Evolutionary conservation across 2,888 invertebrate species (phyloP).

Genomic region (Oscheius myriophilus): DNA sequence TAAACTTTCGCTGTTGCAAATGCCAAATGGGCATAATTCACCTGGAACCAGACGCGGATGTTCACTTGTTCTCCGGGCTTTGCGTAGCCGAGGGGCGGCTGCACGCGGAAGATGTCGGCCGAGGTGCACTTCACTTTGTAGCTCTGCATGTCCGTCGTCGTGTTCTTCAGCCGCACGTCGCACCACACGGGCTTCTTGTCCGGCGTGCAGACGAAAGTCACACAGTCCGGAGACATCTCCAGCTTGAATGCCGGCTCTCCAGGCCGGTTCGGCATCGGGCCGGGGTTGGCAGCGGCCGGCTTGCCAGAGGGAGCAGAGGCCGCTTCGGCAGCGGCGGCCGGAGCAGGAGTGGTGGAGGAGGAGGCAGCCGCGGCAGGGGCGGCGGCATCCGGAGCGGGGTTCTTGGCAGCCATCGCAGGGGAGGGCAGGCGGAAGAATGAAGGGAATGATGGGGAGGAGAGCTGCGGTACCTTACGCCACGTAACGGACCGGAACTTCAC

Average conservation of each 20-base stretch:
- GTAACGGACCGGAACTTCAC: no score
- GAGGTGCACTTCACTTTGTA: slow-evolving; percentile 62
- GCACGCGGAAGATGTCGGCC: slow-evolving; percentile 61
- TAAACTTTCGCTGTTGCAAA: not conserved
- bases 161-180: slow-evolving; percentile 49
- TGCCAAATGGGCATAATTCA: not conserved
- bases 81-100: slow-evolving; percentile 57
- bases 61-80: slow-evolving; percentile 44
- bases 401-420: no score
- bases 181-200: slow-evolving; percentile 25
- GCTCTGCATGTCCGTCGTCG: slow-evolving; percentile 40
- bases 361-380: no score
- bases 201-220: slow-evolving; percentile 42
- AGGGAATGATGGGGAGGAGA: no score
- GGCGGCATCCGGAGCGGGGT: no score
- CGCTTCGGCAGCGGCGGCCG: no score
- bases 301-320: not conserved
- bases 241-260: slow-evolving; percentile 17
- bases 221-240: slow-evolving; percentile 39
- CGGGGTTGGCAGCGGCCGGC: not conserved
- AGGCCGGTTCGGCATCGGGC: not conserved
- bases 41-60: slow-evolving; percentile 28
- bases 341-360: not conserved
- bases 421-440: no score
- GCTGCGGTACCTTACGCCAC: no score